Evolutionary conservation across 2,888 invertebrate genomes (phyloP).

Genomic region (Mechanitis mazaeus): DNA sequence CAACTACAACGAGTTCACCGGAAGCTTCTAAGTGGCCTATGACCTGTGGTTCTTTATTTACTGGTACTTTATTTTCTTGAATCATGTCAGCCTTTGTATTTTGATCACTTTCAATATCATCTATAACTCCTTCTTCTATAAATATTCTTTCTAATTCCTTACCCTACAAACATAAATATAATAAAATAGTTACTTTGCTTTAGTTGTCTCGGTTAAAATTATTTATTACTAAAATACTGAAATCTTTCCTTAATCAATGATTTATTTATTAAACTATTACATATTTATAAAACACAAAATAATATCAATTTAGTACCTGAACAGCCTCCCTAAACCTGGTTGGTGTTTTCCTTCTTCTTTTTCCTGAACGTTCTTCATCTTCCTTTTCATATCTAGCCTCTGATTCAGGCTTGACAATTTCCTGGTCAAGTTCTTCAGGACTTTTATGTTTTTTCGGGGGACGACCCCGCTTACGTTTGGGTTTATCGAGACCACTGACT

Average conservation of each 20-base stretch:
- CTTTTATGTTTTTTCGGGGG: constrained; percentile 78
- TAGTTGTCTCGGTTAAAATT: too few relatives aligned
- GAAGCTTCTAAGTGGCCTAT: constrained; percentile 82
- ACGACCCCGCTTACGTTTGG: constrained; percentile 81
- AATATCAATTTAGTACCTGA: constrained; percentile 56
- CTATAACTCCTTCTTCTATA: constrained; percentile 82
- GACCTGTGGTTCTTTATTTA: constrained; percentile 66
- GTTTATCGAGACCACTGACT: constrained; percentile 80
- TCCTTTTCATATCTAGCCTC: constrained; percentile 36
- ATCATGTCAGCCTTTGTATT: constrained; percentile 40
- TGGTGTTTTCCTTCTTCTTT: constrained; percentile 81
- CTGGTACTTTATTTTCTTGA: constrained; percentile 20
- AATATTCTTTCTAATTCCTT: constrained; percentile 85
- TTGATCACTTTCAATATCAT: constrained; percentile 74
- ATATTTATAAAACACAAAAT: neutral
- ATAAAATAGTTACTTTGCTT: too few relatives aligned
- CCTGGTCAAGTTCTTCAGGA: constrained; percentile 51
- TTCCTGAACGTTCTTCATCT: constrained; percentile 72
- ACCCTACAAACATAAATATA: constrained; percentile 60
- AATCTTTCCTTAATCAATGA: neutral
- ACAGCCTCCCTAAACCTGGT: constrained; percentile 77
- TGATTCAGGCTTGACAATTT: constrained; percentile 38
- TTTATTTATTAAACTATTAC: neutral
- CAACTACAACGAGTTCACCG: constrained; percentile 79
- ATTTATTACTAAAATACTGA: too few relatives aligned